Base-by-base conservation (phyloP, 1,140 invertebrate genomes). In the Cyclina sinensis region DNA sequence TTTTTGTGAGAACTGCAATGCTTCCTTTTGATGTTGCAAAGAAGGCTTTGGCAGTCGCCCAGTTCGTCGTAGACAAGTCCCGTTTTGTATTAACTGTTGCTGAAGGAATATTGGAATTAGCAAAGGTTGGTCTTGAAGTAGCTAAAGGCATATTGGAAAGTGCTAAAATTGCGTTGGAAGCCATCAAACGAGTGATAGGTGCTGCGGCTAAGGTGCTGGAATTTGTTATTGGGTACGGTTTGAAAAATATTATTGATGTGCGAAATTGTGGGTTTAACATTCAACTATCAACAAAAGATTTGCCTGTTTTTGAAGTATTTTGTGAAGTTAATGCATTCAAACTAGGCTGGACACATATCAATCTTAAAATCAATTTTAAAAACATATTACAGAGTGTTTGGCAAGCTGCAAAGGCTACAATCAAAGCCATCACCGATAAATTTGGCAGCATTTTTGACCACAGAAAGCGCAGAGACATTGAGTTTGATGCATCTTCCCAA, bases 281-380 rank as follows among this genome's bases (percentile, higher is more conserved):
- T 68, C 43, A 86, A 73, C 16, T 90, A 18, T 59, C 70, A 21
- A 90, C 84, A 73, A 32, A 24, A 39, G 82, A 86, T 54, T 30
- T 81, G 32, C 79, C 76, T 4, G 54, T 80, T 11, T 90, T 90
- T 78, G 88, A 90, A 14, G 68, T 90, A 37, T 85, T 46, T 14
- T 90, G 88, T 57, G 88, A 90, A 35, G 59, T 90, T 5, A 90
- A 90, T 74, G 76, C 84, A n/a, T 90, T 90, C 43, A 5, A 39
- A 27, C 24, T 81, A 21, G 88, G 88, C 5, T 90, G 82, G 82
- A 79, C 46, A 24, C 65, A 43, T 24, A 65, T 85, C 9, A 65
- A 37, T 24, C n/a, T 89, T 3, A 48, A 46, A 51, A 79, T 89
- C 7, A 82, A 90, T 46, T 90, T 90, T 65, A 86, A 78, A 51